These are phyloP conservation scores for Hafferia zeledoni DNA, from an alignment of 2,797 vertebrate species.

Conservation along the genomic window DNA sequence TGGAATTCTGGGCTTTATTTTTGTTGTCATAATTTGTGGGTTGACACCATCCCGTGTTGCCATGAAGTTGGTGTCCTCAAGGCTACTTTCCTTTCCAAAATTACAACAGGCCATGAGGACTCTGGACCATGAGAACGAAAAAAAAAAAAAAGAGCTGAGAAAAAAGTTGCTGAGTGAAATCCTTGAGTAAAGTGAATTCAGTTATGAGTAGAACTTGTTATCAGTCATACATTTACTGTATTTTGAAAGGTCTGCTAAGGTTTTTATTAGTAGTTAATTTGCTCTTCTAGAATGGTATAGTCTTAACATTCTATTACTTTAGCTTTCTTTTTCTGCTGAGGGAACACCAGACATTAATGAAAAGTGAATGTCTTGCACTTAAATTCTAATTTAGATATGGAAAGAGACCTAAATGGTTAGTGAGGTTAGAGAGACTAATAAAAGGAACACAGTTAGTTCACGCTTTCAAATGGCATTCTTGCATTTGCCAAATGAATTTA, in stretches of 20 bases:
- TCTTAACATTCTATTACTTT: conserved; percentile 1
- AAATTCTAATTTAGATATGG: conserved; percentile 64
- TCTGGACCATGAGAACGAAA: neutral
- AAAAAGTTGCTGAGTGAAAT: neutral
- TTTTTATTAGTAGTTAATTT: neutral
- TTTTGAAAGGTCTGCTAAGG: neutral
- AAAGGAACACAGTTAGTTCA: conserved; percentile 47
- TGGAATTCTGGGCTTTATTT: neutral
- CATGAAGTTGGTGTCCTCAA: neutral
- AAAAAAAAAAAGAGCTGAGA: neutral
- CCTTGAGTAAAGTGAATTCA: neutral
- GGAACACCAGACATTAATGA: conserved; percentile 61
- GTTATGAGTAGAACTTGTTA: neutral
- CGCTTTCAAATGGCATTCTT: conserved; percentile 40
- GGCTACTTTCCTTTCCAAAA: neutral
- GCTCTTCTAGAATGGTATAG: neutral
- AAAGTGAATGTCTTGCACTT: conserved; percentile 67
- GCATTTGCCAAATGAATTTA: conserved; percentile 63
- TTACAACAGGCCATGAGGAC: neutral
- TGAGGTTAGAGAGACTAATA: conserved; percentile 65
- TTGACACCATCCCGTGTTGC: neutral
- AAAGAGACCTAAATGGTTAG: conserved; percentile 48
- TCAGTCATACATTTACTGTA: neutral
- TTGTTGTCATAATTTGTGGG: neutral
- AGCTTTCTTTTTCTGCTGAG: conserved; percentile 34